A percentile compares a stretch with the other conserved stretches of the same genome.
phyloP scores from a whole-genome alignment of 2,797 vertebrate genomes.

The Channa striata region DNA sequence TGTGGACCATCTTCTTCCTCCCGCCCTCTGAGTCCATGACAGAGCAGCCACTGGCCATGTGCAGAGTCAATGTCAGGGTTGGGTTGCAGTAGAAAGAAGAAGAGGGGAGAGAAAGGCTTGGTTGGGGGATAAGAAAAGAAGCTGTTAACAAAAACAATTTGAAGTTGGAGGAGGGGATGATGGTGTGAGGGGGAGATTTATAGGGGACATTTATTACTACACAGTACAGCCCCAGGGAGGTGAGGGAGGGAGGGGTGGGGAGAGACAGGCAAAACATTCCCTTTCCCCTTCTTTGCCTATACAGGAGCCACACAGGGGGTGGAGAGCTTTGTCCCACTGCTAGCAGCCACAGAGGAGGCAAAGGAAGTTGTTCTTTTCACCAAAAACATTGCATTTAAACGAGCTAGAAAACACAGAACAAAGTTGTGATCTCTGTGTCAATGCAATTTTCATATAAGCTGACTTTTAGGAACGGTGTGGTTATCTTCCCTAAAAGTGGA shows the following conservation, averaged over 20 bases:
- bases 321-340: slow-evolving; percentile 61
- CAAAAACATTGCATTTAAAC: slow-evolving; percentile 33
- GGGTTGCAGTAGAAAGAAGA: slow-evolving; percentile 70
- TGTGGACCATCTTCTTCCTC: slow-evolving; percentile 46
- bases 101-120: slow-evolving; percentile 48
- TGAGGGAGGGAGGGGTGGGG: slow-evolving; percentile 64
- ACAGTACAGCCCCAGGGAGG: slow-evolving; percentile 76
- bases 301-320: slow-evolving; percentile 72
- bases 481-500: slow-evolving; percentile 1
- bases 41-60: slow-evolving; percentile 75
- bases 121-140: slow-evolving; percentile 63
- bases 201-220: slow-evolving; percentile 82
- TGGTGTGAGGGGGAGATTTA: slow-evolving; percentile 81
- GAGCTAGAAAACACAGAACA: slow-evolving; percentile 13
- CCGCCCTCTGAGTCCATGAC: slow-evolving; percentile 62
- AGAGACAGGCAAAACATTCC: slow-evolving; percentile 76
- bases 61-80: slow-evolving; percentile 77
- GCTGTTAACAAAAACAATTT: slow-evolving; percentile 64
- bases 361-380: slow-evolving; percentile 53
- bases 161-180: slow-evolving; percentile 68
- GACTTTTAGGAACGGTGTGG: slow-evolving; percentile 2
- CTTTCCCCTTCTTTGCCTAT: slow-evolving; percentile 67
- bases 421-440: too few species aligned
- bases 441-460: not conserved
- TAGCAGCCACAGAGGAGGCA: slow-evolving; percentile 30